These are phyloP conservation scores for Philypnodon macrostomus DNA, from an alignment of 2,797 vertebrate genomes.

Conservation along the genomic window DNA sequence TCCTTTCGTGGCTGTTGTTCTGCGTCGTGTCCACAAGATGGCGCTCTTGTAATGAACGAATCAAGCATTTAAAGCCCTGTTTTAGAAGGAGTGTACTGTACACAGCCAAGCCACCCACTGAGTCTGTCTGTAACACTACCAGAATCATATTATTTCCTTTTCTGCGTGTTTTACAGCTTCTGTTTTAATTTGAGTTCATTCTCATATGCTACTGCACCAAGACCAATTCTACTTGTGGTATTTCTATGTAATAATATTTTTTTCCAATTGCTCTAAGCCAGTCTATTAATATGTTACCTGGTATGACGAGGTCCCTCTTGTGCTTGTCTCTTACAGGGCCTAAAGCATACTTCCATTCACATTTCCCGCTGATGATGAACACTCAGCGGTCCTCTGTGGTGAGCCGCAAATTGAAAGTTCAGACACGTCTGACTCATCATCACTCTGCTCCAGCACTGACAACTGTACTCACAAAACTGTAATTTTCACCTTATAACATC, in stretches of 20 bases:
- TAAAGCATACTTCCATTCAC: constrained; percentile 5
- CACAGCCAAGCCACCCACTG: neutral
- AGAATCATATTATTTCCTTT: neutral
- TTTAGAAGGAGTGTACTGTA: neutral
- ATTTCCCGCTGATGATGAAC: constrained; percentile 2
- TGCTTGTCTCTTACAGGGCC: neutral
- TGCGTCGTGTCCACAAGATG: constrained; percentile 21
- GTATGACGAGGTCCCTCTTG: neutral
- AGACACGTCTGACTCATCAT: constrained; percentile 19
- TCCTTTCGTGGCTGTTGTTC: rapidly evolving
- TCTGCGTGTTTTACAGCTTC: no score
- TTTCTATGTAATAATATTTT: no score
- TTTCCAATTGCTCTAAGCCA: no score
- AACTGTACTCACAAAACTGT: constrained; percentile 20
- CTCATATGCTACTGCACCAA: no score
- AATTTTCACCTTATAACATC: constrained; percentile 18
- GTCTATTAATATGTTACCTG: no score
- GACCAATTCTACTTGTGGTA: no score
- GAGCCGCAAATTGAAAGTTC: constrained; percentile 6
- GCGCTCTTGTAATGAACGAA: constrained; percentile 1
- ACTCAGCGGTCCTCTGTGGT: constrained; percentile 5
- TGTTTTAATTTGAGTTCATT: no score
- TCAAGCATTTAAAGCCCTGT: neutral
- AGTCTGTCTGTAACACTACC: neutral
- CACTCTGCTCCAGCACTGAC: constrained; percentile 2